These are phyloP conservation scores for Patiria pectinifera DNA, from an alignment of 53 echinoderm and acorn worm species.

Conservation along the genomic window DNA sequence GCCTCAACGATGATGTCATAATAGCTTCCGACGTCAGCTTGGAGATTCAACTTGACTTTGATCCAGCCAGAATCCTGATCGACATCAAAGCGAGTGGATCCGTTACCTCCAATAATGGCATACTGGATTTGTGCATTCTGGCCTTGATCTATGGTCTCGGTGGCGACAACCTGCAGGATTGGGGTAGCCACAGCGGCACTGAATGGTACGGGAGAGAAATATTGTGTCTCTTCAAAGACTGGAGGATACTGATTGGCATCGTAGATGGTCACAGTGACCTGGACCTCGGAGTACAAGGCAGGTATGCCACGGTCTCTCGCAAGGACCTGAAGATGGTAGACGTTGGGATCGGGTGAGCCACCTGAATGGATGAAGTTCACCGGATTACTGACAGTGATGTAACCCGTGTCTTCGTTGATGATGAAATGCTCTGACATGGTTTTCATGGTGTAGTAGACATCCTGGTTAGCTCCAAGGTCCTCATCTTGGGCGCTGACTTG, in stretches of 20 bases:
- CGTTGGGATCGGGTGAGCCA: conserved; percentile 80
- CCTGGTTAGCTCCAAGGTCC: conserved; percentile 78
- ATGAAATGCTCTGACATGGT: conserved; percentile 72
- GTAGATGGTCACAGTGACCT: conserved; percentile 73
- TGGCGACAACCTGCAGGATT: conserved; percentile 81
- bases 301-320: conserved; percentile 88
- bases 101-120: conserved; percentile 84
- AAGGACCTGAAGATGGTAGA: conserved; percentile 75
- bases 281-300: conserved; percentile 73
- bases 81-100: conserved; percentile 83
- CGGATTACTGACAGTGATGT: conserved; percentile 54
- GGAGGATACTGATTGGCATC: conserved; percentile 90
- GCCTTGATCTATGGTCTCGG: conserved; percentile 79
- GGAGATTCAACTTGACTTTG: conserved; percentile 57
- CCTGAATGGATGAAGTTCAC: conserved; percentile 66
- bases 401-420: conserved; percentile 65
- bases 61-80: conserved; percentile 87
- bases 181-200: conserved; percentile 25
- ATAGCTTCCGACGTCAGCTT: conserved; percentile 66
- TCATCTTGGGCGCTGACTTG: conserved; percentile 77
- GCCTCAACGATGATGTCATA: conserved; percentile 81
- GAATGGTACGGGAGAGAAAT: conserved; percentile 83
- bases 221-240: conserved; percentile 70
- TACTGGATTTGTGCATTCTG: conserved; percentile 83
- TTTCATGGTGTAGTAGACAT: conserved; percentile 80